phyloP scores from a whole-genome alignment of 2,888 invertebrate genomes.

The Drosophila vallismaia region DNA sequence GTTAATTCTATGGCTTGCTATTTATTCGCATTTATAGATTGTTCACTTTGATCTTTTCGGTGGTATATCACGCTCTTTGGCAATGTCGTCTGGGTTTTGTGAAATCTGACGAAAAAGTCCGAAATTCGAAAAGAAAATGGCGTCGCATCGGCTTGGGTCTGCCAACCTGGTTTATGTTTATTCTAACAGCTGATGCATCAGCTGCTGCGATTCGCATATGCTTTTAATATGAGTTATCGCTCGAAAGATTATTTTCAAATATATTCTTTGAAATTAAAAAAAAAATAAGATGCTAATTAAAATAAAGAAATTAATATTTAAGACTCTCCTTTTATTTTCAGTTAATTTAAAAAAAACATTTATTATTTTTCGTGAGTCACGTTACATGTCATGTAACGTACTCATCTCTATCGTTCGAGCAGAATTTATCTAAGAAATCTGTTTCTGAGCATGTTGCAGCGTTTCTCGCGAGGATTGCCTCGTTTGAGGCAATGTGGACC shows the following conservation, averaged over 20 bases:
- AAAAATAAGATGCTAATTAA: too few species aligned
- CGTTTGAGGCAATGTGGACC: neutral
- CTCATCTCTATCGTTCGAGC: conserved; percentile 20
- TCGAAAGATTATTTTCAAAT: too few species aligned
- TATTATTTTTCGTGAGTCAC: conserved; percentile 15
- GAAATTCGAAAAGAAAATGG: conserved; percentile 65
- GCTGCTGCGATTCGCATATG: conserved; percentile 37
- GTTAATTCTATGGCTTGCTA: conserved; percentile 35
- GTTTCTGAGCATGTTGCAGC: conserved; percentile 29
- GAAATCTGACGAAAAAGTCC: conserved; percentile 48
- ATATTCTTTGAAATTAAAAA: too few species aligned
- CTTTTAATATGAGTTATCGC: too few species aligned
- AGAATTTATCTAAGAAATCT: conserved; percentile 11
- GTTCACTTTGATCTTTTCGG: conserved; percentile 54
- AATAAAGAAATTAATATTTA: too few species aligned
- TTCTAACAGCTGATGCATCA: conserved; percentile 50
- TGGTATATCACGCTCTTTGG: conserved; percentile 47
- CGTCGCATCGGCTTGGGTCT: conserved; percentile 48
- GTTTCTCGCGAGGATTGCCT: conserved; percentile 12
- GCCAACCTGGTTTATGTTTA: conserved; percentile 39
- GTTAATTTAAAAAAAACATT: neutral
- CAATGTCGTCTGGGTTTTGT: conserved; percentile 19
- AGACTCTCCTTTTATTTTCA: neutral
- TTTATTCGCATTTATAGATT: conserved; percentile 50
- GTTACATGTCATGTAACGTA: conserved; percentile 12